Percentiles rank a stretch among this genome's conserved stretches.
phyloP scores from a whole-genome alignment of 2,113 vertebrate species.

The Cyprinodon tularosa region DNA sequence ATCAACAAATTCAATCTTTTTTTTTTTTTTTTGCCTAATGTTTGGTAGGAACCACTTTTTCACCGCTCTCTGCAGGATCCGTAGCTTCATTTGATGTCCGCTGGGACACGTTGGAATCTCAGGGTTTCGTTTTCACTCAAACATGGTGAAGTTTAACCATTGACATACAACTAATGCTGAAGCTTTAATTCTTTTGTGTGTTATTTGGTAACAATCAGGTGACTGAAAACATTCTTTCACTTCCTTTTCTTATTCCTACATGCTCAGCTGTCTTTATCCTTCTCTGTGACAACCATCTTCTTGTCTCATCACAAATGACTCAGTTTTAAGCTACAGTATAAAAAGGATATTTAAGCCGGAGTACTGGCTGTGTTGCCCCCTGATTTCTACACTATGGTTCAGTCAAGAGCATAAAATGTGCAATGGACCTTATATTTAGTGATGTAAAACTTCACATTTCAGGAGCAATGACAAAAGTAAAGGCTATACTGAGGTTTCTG shows the following conservation, averaged over 20 bases:
- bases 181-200: not conserved
- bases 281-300: not conserved
- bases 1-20: too few relatives aligned
- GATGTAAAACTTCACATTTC: not conserved
- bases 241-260: not conserved
- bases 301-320: too few relatives aligned
- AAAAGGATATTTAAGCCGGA: not conserved
- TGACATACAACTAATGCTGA: not conserved
- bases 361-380: not conserved
- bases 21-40: too few relatives aligned
- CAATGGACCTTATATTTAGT: not conserved
- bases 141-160: not conserved
- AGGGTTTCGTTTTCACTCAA: too few relatives aligned
- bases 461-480: not conserved
- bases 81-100: too few relatives aligned
- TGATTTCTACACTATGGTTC: not conserved
- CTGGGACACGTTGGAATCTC: too few relatives aligned
- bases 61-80: too few relatives aligned
- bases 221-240: not conserved
- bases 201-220: not conserved
- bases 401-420: not conserved
- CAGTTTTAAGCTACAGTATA: not conserved
- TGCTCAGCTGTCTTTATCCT: not conserved
- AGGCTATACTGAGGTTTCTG: not conserved
- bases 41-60: too few relatives aligned